Evolutionary conservation across 2,888 invertebrate genomes (phyloP).

Genomic region (Brachyopa scutellaris): DNA sequence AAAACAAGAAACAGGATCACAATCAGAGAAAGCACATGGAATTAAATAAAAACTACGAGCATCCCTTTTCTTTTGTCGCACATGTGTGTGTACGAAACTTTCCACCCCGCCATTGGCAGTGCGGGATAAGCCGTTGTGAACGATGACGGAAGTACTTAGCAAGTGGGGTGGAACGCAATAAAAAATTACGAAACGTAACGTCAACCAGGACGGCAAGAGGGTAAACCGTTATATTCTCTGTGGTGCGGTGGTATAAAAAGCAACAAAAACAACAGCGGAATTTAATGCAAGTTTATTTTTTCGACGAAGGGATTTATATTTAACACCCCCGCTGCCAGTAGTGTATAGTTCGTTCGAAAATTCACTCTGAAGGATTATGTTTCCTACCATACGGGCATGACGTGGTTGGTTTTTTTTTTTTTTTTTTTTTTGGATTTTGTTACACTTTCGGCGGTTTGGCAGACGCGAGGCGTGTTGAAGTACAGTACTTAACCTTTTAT

Average conservation of each 20-base stretch:
- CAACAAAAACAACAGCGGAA: slow-evolving; percentile 63
- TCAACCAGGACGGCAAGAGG: slow-evolving; percentile 9
- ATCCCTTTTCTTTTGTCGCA: slow-evolving; percentile 13
- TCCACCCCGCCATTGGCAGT: slow-evolving; percentile 1
- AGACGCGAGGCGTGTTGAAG: slow-evolving; percentile 57
- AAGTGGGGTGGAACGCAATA: slow-evolving; percentile 71
- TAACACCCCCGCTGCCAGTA: slow-evolving; percentile 28
- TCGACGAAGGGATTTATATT: too few species aligned
- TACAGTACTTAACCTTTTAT: slow-evolving; percentile 70
- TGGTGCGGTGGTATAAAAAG: slow-evolving; percentile 25
- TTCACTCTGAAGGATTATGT: slow-evolving; percentile 60
- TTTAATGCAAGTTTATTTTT: slow-evolving; percentile 58
- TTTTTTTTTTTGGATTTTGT: slow-evolving; percentile 59
- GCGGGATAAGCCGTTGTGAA: slow-evolving; percentile 60
- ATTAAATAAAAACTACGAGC: slow-evolving; percentile 52
- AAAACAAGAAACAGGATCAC: slow-evolving; percentile 49
- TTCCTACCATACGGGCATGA: slow-evolving; percentile 17
- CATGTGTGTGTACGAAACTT: slow-evolving; percentile 1
- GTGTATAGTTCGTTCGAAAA: slow-evolving; percentile 10
- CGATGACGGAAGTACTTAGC: slow-evolving; percentile 72
- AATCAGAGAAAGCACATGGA: slow-evolving; percentile 48
- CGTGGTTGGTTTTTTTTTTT: too few species aligned
- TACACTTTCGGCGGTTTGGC: slow-evolving; percentile 20
- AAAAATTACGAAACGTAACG: slow-evolving; percentile 72
- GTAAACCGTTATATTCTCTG: not conserved